A percentile compares a stretch with the other conserved stretches of the same genome.
Evolutionary conservation across 2,888 invertebrate species (phyloP).

Genomic region (Rotaria macrura): DNA sequence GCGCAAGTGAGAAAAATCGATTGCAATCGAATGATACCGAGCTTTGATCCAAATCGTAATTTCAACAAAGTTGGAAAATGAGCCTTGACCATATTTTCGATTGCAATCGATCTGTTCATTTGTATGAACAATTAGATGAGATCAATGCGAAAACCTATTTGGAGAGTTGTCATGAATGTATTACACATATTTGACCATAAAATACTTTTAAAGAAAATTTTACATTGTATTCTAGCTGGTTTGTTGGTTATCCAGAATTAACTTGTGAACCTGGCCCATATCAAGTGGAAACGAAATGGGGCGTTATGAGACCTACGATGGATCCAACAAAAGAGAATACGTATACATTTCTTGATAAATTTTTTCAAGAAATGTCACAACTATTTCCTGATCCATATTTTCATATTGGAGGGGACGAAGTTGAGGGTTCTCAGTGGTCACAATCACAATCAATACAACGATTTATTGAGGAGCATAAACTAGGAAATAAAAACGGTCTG

Average conservation of each 20-base stretch:
- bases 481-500: not conserved
- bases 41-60: too few species aligned
- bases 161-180: too few species aligned
- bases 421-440: not conserved
- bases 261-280: constrained; percentile 40
- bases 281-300: not conserved
- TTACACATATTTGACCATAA: too few species aligned
- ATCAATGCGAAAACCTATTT: too few species aligned
- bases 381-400: constrained; percentile 32
- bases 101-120: too few species aligned
- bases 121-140: too few species aligned
- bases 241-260: constrained; percentile 37
- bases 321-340: constrained; percentile 41
- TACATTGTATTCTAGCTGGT: constrained; percentile 42
- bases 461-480: not conserved
- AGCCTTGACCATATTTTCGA: too few species aligned
- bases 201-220: too few species aligned
- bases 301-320: constrained; percentile 34
- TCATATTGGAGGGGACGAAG: constrained; percentile 34
- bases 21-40: too few species aligned
- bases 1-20: too few species aligned
- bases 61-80: too few species aligned
- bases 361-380: constrained; percentile 41
- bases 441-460: not conserved
- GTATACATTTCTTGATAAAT: constrained; percentile 39